Base-by-base conservation (phyloP, 1,140 invertebrate species). In the Meloidogyne floridensis region DNA sequence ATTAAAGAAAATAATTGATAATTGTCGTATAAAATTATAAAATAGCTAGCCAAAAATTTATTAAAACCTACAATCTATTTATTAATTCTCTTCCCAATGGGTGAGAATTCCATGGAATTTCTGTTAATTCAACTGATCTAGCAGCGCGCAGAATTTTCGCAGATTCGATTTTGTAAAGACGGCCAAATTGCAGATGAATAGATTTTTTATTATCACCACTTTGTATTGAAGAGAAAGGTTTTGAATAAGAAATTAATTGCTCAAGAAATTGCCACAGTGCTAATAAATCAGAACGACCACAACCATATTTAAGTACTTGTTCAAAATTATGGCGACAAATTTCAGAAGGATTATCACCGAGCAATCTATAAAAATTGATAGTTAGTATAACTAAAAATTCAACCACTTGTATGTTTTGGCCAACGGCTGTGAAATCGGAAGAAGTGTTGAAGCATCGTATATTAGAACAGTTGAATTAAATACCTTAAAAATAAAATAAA, bases 281-380 rank as follows among this genome's bases (percentile, higher is more conserved):
- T 69, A 82, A 15, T 9, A 82, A 76, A 82, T 82, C 81, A 47
- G 70, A 70, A 20, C 78, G 59, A 3, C 15, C 20, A 9, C 69
- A 73, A 7, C 51, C 54, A 20, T 54, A 75, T 47, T 73, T 56
- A 7, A 70, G n/a, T 32, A 75, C 81, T 59, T 81, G 81, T 65
- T 82, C 81, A 32, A 73, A 70, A 47, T 82, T 82, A 53, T 82
- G 80, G 20, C 81, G 77, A 82, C 81, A 82, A 42, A 82, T 72
- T 42, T 80, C 81, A 18, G 79, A 65, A 43, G 81, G 53, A 11
- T 56, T 76, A 32, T 51, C 77, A 51, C 81, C 81, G 10, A 82
- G 72, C 18, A 82, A 72, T 73, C 81, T 82, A 42, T 43, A 71
- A 56, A 77, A 2, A 54, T 8, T 18, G 8, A n/a, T 42, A 15